Percentiles rank a stretch among this genome's conserved stretches.
Evolutionary conservation across 2,888 invertebrate species (phyloP).

Genomic region (Sinodicranocentrus sp.): DNA sequence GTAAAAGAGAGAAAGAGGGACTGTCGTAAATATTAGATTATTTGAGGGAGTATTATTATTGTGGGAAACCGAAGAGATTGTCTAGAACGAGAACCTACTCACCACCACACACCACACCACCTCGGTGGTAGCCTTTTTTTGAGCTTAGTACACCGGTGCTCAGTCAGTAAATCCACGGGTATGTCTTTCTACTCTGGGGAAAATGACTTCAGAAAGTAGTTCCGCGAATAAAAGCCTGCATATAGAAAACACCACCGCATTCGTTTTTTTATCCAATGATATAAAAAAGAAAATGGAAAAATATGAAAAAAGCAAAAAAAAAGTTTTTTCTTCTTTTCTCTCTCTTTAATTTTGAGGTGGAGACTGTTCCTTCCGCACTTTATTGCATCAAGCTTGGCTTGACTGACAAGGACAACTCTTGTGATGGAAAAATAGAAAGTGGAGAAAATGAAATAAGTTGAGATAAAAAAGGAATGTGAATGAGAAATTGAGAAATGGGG

Average conservation of each 20-base stretch:
- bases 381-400: constrained; percentile 24
- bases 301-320: background rate
- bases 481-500: constrained; percentile 11
- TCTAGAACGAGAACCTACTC: background rate
- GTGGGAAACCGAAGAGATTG: constrained; percentile 3
- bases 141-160: too few relatives aligned
- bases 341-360: constrained; percentile 6
- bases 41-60: background rate
- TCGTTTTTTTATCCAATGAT: background rate
- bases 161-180: constrained; percentile 2
- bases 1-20: background rate
- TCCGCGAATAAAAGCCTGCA: background rate
- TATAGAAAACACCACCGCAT: background rate
- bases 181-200: background rate
- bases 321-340: background rate
- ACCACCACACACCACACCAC: background rate
- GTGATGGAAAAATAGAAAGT: background rate
- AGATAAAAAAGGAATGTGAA: constrained; percentile 25
- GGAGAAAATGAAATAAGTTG: constrained; percentile 18
- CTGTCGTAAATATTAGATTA: constrained; percentile 29
- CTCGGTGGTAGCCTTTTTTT: background rate
- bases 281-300: background rate
- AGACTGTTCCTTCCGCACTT: constrained; percentile 14
- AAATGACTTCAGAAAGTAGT: background rate
- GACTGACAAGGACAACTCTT: constrained; percentile 33